Base-by-base conservation (phyloP, 2,888 invertebrate genomes). In the Macrophya alboannulata region DNA sequence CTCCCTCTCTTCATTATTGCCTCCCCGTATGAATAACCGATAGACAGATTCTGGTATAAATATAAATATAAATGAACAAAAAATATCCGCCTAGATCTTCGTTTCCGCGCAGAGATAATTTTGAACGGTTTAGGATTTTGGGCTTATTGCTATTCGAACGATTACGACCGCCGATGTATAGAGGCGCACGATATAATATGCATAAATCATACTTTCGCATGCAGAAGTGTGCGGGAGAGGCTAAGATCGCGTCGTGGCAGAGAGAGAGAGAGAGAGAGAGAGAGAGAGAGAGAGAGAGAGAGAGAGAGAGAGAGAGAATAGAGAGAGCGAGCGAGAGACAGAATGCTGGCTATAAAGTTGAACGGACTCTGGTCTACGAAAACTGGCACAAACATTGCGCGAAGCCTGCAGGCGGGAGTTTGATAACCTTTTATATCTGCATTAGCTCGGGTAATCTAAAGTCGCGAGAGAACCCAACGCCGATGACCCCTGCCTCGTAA, bases 301-400 rank as follows among this genome's bases (percentile, higher is more conserved):
- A 37, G 17, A 40, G 21, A 40, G 12, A n/a, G 37, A 71, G 8
- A 9, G 17, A 31, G 65, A 31, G 25, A 43, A 43, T n/a, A n/a
- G n/a, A n/a, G n/a, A n/a, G n/a, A n/a, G n/a, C n/a, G n/a, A n/a
- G n/a, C 40, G 71, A 25, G 21, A 45, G 37, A 81, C 59, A 81
- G 43, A 81, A 81, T 81, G 43, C 81, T 43, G 59, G 81, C 62
- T 62, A n/a, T n/a, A n/a, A 81, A 81, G 81, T 81, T 81, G 81
- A 81, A 81, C 81, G 81, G 40, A 81, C 81, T 81, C 81, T 81
- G 59, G 81, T 81, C 81, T 81, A 81, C 81, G 81, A 81, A 81
- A 81, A 81, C 81, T 81, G 62, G 81, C 81, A 81, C 81, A 81
- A 81, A 59, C 81, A 51, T 81, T 37, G 51, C 81, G 43, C 81